phyloP scores from a whole-genome alignment of 2,113 vertebrate genomes.

The Piprites chloris region DNA sequence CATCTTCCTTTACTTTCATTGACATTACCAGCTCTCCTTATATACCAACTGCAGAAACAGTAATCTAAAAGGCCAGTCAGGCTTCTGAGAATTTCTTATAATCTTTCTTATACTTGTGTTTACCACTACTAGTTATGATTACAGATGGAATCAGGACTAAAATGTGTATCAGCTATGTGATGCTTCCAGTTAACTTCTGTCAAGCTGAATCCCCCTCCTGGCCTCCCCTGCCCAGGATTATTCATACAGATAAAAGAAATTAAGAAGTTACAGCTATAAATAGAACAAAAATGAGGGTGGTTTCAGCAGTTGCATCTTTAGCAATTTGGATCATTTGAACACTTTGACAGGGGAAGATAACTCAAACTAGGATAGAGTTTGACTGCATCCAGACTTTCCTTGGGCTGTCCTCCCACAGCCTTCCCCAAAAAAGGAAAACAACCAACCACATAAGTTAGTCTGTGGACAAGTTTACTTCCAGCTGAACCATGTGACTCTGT shows the following conservation, averaged over 20 bases:
- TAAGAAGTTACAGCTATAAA: background rate
- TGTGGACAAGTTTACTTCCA: background rate
- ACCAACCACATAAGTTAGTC: background rate
- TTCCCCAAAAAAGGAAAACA: background rate
- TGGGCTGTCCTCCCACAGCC: background rate
- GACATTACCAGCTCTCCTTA: background rate
- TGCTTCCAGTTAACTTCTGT: background rate
- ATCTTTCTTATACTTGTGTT: background rate
- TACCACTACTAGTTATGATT: background rate
- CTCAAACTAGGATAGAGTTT: background rate
- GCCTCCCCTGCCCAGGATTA: background rate
- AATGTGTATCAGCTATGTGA: background rate
- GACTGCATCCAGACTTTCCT: background rate
- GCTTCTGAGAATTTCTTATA: background rate
- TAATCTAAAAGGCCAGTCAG: background rate
- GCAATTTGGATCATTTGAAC: background rate
- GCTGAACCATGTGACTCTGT: background rate
- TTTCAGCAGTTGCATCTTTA: background rate
- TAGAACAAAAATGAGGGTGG: background rate
- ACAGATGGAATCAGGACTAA: background rate
- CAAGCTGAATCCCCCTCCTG: background rate
- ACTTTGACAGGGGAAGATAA: background rate
- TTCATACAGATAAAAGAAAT: background rate
- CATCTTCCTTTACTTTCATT: background rate
- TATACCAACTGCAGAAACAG: background rate